Percentiles rank a stretch among this genome's conserved stretches.
Conservation (phyloP, 1,140 invertebrate species). For the Pseudomyrmex pallidus region DNA sequence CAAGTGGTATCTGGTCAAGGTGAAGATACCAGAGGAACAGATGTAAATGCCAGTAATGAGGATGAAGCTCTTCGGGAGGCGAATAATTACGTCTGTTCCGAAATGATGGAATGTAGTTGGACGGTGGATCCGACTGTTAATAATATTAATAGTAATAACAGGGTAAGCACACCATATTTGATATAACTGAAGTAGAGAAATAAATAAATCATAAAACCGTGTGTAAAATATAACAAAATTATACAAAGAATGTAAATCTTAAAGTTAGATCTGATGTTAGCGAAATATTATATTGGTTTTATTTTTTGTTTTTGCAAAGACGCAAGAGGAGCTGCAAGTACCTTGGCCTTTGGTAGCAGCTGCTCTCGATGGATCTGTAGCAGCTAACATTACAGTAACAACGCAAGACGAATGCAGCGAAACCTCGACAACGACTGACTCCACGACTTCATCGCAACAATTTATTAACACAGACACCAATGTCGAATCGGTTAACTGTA, state of each 20-base stretch:
- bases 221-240: background rate
- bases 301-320: slow-evolving; percentile 61
- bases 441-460: slow-evolving; percentile 71
- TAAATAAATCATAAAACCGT: too few species aligned
- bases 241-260: slow-evolving; percentile 5
- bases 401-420: slow-evolving; percentile 82
- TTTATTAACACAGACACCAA: slow-evolving; percentile 73
- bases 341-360: slow-evolving; percentile 83
- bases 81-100: slow-evolving; percentile 84
- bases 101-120: slow-evolving; percentile 84
- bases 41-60: slow-evolving; percentile 78
- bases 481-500: slow-evolving; percentile 78
- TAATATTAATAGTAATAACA: slow-evolving; percentile 75
- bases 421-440: slow-evolving; percentile 78
- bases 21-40: slow-evolving; percentile 74
- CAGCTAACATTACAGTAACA: slow-evolving; percentile 82
- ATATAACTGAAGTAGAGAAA: too few species aligned
- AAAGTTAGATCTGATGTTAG: background rate
- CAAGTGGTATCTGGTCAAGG: slow-evolving; percentile 67
- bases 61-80: slow-evolving; percentile 84
- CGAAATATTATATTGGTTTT: slow-evolving; percentile 5
- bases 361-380: slow-evolving; percentile 81
- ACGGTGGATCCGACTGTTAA: slow-evolving; percentile 81
- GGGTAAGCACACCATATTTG: slow-evolving; percentile 70
- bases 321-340: slow-evolving; percentile 82